Percentiles rank a stretch among this genome's conserved stretches.
Conservation (phyloP, 2,888 invertebrate species). For the Volucella inanis region DNA sequence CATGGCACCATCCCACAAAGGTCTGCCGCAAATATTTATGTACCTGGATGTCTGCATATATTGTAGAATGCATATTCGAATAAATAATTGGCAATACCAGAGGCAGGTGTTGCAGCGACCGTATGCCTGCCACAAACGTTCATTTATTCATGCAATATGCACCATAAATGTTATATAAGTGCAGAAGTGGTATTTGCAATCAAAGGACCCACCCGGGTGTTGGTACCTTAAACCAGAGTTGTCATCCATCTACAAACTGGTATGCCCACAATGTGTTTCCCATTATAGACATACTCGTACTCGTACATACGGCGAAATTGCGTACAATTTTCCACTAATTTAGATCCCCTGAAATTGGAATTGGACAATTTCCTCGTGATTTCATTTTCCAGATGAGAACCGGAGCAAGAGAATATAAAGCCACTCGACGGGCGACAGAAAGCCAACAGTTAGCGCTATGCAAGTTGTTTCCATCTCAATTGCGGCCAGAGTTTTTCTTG, state of each 20-base stretch:
- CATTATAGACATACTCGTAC: slow-evolving; percentile 33
- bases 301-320: slow-evolving; percentile 37
- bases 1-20: slow-evolving; percentile 12
- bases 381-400: slow-evolving; percentile 22
- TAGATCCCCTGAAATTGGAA: slow-evolving; percentile 23
- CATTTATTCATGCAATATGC: slow-evolving; percentile 50
- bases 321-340: slow-evolving; percentile 68
- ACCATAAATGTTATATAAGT: neutral
- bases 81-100: slow-evolving; percentile 53
- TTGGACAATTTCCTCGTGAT: slow-evolving; percentile 11
- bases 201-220: too few relatives aligned
- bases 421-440: neutral
- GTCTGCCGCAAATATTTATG: neutral
- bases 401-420: slow-evolving; percentile 19
- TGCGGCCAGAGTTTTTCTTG: slow-evolving; percentile 30
- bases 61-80: slow-evolving; percentile 52
- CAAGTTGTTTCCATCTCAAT: slow-evolving; percentile 35
- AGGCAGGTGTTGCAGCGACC: slow-evolving; percentile 31
- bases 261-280: slow-evolving; percentile 29
- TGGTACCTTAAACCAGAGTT: too few relatives aligned
- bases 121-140: slow-evolving; percentile 18
- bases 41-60: neutral
- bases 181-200: too few relatives aligned
- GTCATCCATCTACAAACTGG: neutral
- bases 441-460: slow-evolving; percentile 37